A percentile compares a stretch with the other conserved stretches of the same genome.
Evolutionary conservation across 2,113 vertebrate species (phyloP).

Genomic region (Menura novaehollandiae): DNA sequence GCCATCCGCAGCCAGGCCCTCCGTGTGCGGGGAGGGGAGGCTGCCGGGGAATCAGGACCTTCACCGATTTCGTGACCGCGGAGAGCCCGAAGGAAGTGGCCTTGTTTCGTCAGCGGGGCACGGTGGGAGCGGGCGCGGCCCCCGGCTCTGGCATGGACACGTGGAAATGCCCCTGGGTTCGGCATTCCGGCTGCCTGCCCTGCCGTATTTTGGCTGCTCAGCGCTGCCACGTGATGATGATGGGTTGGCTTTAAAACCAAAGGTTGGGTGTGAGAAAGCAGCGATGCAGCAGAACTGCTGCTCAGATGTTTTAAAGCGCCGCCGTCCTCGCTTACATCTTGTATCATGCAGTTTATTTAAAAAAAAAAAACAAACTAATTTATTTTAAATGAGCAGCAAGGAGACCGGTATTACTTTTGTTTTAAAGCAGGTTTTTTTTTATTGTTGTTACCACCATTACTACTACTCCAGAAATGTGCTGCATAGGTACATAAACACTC

Average conservation of each 20-base stretch:
- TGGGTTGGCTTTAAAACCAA: conserved; percentile 48
- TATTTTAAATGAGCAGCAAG: conserved; percentile 17
- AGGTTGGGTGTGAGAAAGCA: background rate
- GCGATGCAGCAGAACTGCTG: background rate
- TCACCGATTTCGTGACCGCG: background rate
- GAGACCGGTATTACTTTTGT: background rate
- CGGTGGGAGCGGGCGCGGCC: background rate
- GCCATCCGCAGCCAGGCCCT: background rate
- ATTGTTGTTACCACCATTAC: background rate
- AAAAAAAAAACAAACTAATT: background rate
- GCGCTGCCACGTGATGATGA: background rate
- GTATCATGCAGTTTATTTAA: background rate
- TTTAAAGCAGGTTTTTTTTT: background rate
- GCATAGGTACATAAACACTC: background rate
- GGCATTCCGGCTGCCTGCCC: background rate
- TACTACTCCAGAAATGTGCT: background rate
- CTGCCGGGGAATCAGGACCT: background rate
- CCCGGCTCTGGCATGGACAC: background rate
- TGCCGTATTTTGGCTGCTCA: background rate
- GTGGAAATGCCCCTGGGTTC: background rate
- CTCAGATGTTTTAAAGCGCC: background rate
- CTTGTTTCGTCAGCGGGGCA: rapidly evolving
- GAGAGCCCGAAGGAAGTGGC: background rate
- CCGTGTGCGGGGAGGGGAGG: background rate
- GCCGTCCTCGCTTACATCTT: background rate